These are phyloP conservation scores for Chrysomallon squamiferum DNA, from an alignment of 1,140 invertebrate genomes.

Conservation along the genomic window DNA sequence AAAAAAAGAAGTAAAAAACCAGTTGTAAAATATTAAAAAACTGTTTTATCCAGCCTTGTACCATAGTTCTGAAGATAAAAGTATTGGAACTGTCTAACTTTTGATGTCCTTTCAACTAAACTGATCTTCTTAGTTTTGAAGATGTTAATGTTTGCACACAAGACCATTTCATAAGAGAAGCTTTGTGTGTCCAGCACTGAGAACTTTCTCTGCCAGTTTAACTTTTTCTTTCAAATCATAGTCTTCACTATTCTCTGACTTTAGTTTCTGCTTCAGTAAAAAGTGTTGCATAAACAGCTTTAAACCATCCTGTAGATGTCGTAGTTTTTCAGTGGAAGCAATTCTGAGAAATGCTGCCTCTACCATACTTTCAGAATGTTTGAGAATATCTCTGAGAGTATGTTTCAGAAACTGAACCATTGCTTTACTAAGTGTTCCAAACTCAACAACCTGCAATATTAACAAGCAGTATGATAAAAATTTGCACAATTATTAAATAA, in stretches of 20 bases:
- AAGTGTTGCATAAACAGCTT: conserved; percentile 82
- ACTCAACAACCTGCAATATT: conserved; percentile 74
- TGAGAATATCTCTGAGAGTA: conserved; percentile 74
- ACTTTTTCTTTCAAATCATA: not conserved
- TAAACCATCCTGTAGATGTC: conserved; percentile 77
- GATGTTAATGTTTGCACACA: too few species aligned
- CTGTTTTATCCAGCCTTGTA: too few species aligned
- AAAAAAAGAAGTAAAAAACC: too few species aligned
- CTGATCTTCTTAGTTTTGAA: too few species aligned
- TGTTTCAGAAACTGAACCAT: conserved; percentile 76
- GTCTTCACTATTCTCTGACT: conserved; percentile 8
- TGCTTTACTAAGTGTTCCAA: conserved; percentile 77
- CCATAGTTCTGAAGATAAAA: too few species aligned
- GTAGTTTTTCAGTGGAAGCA: conserved; percentile 71
- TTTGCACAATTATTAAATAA: not conserved
- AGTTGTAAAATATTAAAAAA: too few species aligned
- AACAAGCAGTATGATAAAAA: not conserved
- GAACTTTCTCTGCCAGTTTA: not conserved
- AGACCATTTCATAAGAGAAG: too few species aligned
- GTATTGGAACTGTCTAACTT: too few species aligned
- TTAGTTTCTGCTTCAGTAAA: conserved; percentile 69
- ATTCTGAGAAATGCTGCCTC: conserved; percentile 74
- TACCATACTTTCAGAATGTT: conserved; percentile 68
- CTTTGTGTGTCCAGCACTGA: not conserved
- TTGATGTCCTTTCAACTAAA: too few species aligned